A percentile compares a stretch with the other conserved stretches of the same genome.
phyloP scores from a whole-genome alignment of 1,140 invertebrate genomes.

The Panagrolaimus sp. region DNA sequence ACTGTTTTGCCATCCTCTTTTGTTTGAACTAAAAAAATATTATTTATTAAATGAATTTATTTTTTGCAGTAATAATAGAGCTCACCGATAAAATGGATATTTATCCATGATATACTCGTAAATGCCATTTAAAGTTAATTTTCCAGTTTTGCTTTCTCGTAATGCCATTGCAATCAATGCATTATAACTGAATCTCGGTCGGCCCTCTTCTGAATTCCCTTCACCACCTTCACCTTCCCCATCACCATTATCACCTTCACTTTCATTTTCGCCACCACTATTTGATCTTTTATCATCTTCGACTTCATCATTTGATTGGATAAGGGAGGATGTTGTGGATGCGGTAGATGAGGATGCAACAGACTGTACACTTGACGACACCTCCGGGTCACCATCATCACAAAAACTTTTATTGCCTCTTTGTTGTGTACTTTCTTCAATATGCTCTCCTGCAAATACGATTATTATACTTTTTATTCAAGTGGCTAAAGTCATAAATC shows the following conservation, averaged over 20 bases:
- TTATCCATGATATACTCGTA: constrained; percentile 99
- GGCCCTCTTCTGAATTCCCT: constrained; percentile 64
- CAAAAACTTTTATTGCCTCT: neutral
- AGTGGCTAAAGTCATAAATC: too few species aligned
- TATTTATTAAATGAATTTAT: neutral
- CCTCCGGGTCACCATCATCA: constrained; percentile 12
- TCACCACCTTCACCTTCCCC: neutral
- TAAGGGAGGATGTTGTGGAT: neutral
- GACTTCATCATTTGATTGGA: neutral
- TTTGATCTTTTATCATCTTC: neutral
- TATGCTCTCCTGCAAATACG: too few species aligned
- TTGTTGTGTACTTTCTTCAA: constrained; percentile 8
- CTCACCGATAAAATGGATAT: constrained; percentile 86
- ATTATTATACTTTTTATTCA: too few species aligned
- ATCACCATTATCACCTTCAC: neutral
- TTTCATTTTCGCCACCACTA: constrained; percentile 6
- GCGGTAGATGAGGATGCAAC: constrained; percentile 2
- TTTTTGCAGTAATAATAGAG: constrained; percentile 64
- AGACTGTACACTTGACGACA: constrained; percentile 10
- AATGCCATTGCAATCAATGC: constrained; percentile 99
- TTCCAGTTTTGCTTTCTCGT: constrained; percentile 80
- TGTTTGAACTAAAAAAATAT: constrained; percentile 48
- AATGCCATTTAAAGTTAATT: constrained; percentile 94
- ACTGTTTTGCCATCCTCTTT: constrained; percentile 69
- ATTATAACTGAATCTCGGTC: constrained; percentile 95